Percentiles rank a stretch among this genome's conserved stretches.
phyloP scores from a whole-genome alignment of 2,113 vertebrate genomes.

The Microcebus murinus region DNA sequence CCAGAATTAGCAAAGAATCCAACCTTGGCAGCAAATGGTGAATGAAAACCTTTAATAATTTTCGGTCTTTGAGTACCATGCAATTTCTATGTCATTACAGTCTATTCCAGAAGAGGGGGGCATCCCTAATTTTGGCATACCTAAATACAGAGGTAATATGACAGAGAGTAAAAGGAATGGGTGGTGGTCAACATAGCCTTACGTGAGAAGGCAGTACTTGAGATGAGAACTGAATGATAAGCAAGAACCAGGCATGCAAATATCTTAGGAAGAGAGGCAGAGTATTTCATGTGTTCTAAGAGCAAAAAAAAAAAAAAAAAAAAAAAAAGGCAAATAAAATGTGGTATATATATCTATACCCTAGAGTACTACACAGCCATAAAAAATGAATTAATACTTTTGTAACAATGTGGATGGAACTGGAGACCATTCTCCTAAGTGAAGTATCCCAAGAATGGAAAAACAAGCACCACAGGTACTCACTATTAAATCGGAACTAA shows the following conservation, averaged over 20 bases:
- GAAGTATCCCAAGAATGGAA: too few species aligned
- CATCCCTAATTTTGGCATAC: neutral
- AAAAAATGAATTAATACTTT: too few species aligned
- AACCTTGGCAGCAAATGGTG: neutral
- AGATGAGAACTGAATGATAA: neutral
- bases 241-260: neutral
- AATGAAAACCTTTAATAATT: neutral
- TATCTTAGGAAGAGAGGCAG: neutral
- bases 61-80: neutral
- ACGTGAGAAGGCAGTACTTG: neutral
- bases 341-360: too few species aligned
- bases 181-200: neutral
- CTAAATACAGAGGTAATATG: neutral
- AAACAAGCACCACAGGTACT: too few species aligned
- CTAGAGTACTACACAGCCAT: too few species aligned
- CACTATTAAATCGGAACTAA: too few species aligned
- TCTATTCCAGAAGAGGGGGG: neutral
- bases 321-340: neutral
- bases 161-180: neutral
- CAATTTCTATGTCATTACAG: neutral
- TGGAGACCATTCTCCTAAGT: too few species aligned
- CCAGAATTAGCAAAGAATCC: neutral
- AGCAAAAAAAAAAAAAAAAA: neutral
- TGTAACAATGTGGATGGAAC: too few species aligned
- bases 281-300: neutral